Base-by-base conservation (phyloP, 2,797 vertebrate genomes). In the Falco rusticolus region DNA sequence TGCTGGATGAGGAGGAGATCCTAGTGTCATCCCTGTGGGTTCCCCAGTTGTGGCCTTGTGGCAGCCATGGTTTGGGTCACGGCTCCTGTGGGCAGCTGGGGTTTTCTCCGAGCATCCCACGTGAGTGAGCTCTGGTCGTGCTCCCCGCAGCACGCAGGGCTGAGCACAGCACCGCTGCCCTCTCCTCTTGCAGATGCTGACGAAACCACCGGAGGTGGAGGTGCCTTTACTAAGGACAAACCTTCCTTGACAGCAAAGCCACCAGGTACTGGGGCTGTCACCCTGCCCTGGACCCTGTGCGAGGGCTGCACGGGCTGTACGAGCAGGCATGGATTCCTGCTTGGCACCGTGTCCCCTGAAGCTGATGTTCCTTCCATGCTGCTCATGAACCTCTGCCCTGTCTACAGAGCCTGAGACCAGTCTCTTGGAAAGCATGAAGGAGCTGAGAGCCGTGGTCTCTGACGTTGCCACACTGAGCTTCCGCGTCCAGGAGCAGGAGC, bases 401-500 rank as follows among this genome's bases (percentile, higher is more conserved):
- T 66, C 63, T 19, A 14, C 82, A 94, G 94, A 94, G 33, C 89
- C 97, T 0, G 96, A 97, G 88, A 96, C 96, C 1, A 34, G 53
- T 31, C 82, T 98, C 61, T 45, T 86, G 22, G 85, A 90, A 37
- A 63, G 47, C 0, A 48, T 94, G 61, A 89, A 76, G 88, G 97
- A 98, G 60, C 95, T 98, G 91, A 90, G 26, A 61, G 20, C 76
- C 3, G 53, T 86, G 33, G 93, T 97, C 10, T 89, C 93, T 3
- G 93, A 89, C 50, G 94, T 98, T 4, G 7, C 94, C 54, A 82
- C 69, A 41, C 86, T 98, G 63, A 97, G 96, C 75, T 90, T 37
- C 31, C 92, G 92, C 80, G 74, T 97, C 39, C 96, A 97, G 39
- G 97, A 97, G 2, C 93, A 96, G 76, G 97, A 97, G 66, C 96